Conservation (phyloP, 64 coral and sea anemone genomes). For the Orbicella faveolata region DNA sequence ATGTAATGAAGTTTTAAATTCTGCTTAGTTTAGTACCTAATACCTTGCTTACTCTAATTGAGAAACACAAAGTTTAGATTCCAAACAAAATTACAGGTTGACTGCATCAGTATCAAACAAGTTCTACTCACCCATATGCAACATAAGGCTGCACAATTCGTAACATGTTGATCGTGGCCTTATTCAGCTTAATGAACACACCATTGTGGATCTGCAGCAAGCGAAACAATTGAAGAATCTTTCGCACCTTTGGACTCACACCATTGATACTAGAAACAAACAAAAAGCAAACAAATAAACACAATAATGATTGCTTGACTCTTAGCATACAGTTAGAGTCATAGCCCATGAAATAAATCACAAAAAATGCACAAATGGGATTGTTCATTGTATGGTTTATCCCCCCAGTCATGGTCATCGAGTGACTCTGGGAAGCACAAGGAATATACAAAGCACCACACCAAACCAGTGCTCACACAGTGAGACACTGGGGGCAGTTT, state of each 20-base stretch:
- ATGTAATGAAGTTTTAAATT: too few species aligned
- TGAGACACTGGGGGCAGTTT: slow-evolving; percentile 68
- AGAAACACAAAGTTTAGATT: not conserved
- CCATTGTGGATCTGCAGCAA: slow-evolving; percentile 99
- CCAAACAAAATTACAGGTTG: not conserved
- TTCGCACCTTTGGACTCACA: slow-evolving; percentile 94
- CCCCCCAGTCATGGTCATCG: slow-evolving; percentile 71
- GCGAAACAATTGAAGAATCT: slow-evolving; percentile 95
- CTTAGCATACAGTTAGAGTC: too few species aligned
- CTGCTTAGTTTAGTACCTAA: too few species aligned
- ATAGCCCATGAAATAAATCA: not conserved
- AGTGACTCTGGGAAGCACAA: slow-evolving; percentile 81
- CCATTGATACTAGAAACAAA: slow-evolving; percentile 91
- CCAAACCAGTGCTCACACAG: slow-evolving; percentile 50
- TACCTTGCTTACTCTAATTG: not conserved
- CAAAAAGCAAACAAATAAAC: not conserved
- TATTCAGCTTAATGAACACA: slow-evolving; percentile 94
- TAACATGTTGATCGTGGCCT: slow-evolving; percentile 96
- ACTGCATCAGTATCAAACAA: not conserved
- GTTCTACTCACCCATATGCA: slow-evolving; percentile 86
- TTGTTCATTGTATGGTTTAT: slow-evolving; percentile 88
- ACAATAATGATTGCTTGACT: not conserved
- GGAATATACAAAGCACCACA: slow-evolving; percentile 79
- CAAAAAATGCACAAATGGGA: not conserved
- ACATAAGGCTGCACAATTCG: slow-evolving; percentile 95